These are phyloP conservation scores for Drosophila buzzatii DNA, from an alignment of 2,888 invertebrate species.

Conservation along the genomic window DNA sequence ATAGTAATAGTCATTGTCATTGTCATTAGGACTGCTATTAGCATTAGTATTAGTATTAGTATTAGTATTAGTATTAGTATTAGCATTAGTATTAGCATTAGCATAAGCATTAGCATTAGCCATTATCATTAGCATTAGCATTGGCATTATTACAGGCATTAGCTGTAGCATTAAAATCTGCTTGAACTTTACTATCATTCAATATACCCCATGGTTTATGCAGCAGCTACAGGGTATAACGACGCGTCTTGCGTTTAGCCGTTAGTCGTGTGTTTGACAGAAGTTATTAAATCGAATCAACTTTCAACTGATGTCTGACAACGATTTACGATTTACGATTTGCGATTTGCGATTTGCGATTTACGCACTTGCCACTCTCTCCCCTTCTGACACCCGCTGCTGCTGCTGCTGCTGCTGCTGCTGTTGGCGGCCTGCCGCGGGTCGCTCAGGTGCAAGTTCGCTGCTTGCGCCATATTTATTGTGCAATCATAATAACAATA, in stretches of 20 bases:
- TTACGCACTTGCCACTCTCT: conserved; percentile 58
- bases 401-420: no score
- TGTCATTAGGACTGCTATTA: no score
- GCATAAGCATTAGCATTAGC: not conserved
- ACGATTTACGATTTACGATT: conserved; percentile 35
- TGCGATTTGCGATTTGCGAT: conserved; percentile 32
- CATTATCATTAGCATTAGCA: not conserved
- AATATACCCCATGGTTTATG: conserved; percentile 5
- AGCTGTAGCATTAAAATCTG: not conserved
- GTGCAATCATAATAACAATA: conserved; percentile 67
- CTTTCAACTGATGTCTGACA: conserved; percentile 56
- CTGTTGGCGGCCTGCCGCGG: not conserved
- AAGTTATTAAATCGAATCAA: conserved; percentile 80
- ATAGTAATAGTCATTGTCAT: not conserved
- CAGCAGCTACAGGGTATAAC: conserved; percentile 24
- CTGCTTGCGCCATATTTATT: conserved; percentile 61
- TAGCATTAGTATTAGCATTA: not conserved
- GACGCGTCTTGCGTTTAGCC: conserved; percentile 48
- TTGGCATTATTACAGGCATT: not conserved
- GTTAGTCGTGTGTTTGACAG: conserved; percentile 64
- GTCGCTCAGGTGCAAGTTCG: conserved; percentile 59
- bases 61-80: not conserved
- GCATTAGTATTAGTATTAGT: not conserved
- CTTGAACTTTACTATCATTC: not conserved
- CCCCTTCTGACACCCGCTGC: not conserved